Evolutionary conservation across 2,113 vertebrate species (phyloP), one percentile per base, ranked within the genome.

Genomic region (Charina bottae): DNA sequence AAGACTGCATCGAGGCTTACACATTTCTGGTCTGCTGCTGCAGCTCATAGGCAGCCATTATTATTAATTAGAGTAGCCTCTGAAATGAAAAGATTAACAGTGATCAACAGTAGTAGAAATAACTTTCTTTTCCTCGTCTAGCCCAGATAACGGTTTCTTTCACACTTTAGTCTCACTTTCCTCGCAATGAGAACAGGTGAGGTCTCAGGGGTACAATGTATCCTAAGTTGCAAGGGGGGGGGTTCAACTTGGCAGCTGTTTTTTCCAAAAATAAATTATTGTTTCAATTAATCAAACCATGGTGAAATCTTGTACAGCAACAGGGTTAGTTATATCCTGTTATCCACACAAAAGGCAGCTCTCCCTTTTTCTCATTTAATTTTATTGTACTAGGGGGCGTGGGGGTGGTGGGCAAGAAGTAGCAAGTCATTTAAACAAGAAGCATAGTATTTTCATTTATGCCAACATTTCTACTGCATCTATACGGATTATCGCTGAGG

Each of bases 221-320:
- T 53, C 49, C 21, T 53, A 85, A 53, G 21, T 53, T 53, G 23
- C 23, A n/a, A n/a, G 46, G 4, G 9, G 21, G 24, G 24, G 23
- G 23, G 24, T 85, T 85, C 83, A 85, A 26, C 53, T 85, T 83
- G 78, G 15, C 6, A 21, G 10, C 68, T 49, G 49, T 28, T 54
- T 85, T 85, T 85, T 55, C 15, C 84, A 85, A 85, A 85, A 85
- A n/a, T 28, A 54, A 85, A 85, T 84, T 49, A 84, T 85, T 54
- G 26, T 54, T 87, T 64, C 42, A 4, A 15, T 60, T 2, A n/a
- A 62, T 28, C 12, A 89, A 88, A 53, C 42, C 87, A 89, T 42
- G 7, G 17, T 17, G 19, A 64, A 28, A 60, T 89, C 24, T 28
- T 89, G 23, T 64, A 28, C 59, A 53, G 19, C 24, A 87, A 42